Evolutionary conservation across 2,113 vertebrate species (phyloP).

Genomic region (Isurus oxyrinchus): DNA sequence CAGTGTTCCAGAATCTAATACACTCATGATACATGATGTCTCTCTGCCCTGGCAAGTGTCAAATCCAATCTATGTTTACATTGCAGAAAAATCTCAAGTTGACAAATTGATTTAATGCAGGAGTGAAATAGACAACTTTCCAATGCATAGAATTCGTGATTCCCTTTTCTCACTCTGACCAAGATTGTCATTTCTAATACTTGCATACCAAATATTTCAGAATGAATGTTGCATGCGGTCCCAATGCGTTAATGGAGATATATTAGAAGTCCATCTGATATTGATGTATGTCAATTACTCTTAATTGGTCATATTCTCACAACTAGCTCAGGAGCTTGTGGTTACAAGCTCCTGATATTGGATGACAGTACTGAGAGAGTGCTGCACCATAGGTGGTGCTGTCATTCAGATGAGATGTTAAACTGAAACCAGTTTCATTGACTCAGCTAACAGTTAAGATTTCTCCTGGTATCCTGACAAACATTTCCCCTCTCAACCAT

Average conservation of each 20-base stretch:
- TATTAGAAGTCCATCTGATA: background rate
- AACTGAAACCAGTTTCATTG: background rate
- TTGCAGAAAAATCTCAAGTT: background rate
- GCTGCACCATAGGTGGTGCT: background rate
- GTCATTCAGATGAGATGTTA: background rate
- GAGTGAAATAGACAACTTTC: background rate
- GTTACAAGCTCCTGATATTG: background rate
- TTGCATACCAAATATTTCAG: background rate
- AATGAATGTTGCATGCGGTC: background rate
- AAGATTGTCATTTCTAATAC: background rate
- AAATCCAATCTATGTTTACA: background rate
- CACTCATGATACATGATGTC: background rate
- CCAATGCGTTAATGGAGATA: background rate
- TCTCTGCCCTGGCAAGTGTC: background rate
- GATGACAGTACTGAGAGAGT: background rate
- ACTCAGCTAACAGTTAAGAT: background rate
- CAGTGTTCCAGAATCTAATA: background rate
- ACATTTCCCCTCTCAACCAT: background rate
- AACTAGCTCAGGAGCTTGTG: background rate
- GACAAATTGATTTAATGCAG: background rate
- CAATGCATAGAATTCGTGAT: background rate
- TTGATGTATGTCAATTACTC: background rate
- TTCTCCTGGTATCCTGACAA: background rate
- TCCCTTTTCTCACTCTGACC: background rate
- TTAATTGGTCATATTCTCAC: background rate